Evolutionary conservation across 1,140 invertebrate genomes (phyloP).

Genomic region (Drosophila subobscura): DNA sequence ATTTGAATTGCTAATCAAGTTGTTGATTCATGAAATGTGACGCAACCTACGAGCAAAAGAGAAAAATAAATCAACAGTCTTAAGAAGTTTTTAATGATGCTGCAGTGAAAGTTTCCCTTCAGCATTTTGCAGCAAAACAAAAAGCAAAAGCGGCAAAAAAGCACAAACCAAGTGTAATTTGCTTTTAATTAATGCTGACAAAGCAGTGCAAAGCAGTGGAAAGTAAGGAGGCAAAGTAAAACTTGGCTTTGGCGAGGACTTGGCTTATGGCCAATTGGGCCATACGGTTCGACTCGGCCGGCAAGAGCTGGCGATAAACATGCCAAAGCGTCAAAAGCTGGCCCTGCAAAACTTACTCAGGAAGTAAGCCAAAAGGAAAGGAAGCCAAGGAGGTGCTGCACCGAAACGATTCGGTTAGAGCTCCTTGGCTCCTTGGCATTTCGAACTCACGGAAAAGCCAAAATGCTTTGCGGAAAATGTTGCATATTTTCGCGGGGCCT

Average conservation of each 20-base stretch:
- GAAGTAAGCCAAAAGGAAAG: conserved; percentile 25
- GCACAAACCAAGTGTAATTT: conserved; percentile 61
- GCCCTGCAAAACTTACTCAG: conserved; percentile 35
- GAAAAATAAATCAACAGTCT: conserved; percentile 17
- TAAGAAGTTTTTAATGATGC: conserved; percentile 81
- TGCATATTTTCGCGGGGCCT: conserved; percentile 32
- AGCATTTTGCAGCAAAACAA: not conserved
- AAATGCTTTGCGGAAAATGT: conserved; percentile 40
- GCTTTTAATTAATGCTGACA: conserved; percentile 73
- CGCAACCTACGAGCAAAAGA: conserved; percentile 26
- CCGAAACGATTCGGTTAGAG: conserved; percentile 17
- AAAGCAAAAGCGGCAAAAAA: conserved; percentile 6
- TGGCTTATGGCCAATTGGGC: conserved; percentile 46
- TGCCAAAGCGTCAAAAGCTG: conserved; percentile 50
- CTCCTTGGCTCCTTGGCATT: conserved; percentile 22
- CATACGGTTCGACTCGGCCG: conserved; percentile 31
- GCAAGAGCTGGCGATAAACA: conserved; percentile 39
- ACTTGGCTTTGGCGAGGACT: conserved; percentile 10
- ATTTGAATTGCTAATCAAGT: conserved; percentile 78
- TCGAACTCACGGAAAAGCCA: conserved; percentile 25
- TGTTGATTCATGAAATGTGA: conserved; percentile 66
- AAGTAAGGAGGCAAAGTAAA: conserved; percentile 19
- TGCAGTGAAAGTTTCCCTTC: conserved; percentile 55
- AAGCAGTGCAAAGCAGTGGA: conserved; percentile 21
- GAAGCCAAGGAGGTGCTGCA: conserved; percentile 17